Evolutionary conservation across 2,797 vertebrate species (phyloP), one percentile per base, ranked within the genome.

Genomic region (Tenualosa ilisha): DNA sequence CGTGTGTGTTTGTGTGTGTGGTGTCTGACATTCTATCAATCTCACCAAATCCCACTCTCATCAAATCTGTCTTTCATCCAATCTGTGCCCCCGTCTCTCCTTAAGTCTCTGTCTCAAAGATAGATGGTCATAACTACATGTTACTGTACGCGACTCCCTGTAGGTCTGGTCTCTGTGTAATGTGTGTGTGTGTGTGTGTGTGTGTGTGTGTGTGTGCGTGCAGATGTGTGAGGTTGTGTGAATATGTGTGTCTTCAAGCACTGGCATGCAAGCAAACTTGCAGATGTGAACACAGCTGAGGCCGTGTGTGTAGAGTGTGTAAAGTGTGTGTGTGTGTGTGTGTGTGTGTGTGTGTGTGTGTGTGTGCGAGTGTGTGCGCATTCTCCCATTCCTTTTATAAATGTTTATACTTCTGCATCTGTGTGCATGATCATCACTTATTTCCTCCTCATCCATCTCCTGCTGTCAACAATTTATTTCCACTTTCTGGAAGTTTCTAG

Each of bases 11-110:
- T 65, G 65, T 31, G 59, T n/a, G 61, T 63, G 61, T 26, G 11
- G 13, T 40, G 68, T 75, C 68, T 61, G 15, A 50, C 82, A 15
- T 51, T 50, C 61, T 61, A 43, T 81, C 82, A 37, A 68, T 50
- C 61, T 43, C 13, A 85, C 22, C 50, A 79, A 79, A 79, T 79
- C 72, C 72, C 37, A 46, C 40, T 79, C 20, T 79, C 72, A 22
- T 79, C 40, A 79, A 79, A 79, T 79, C 20, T 59, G 7, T 72
- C 81, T 88, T 87, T 88, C 5, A 61, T 81, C 87, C 86, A 81
- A 51, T 49, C 85, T 37, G 72, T 26, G n/a, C 40, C 9, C 40
- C 12, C 3, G 11, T 63, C 46, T 54, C 61, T 40, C 81, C 54
- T 22, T 7, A 40, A 61, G 20, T 46, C 37, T 83, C 53, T 61